A percentile compares a stretch with the other conserved stretches of the same genome.
phyloP scores from a whole-genome alignment of 2,888 invertebrate genomes.

The Eudasyphora cyanicolor region DNA sequence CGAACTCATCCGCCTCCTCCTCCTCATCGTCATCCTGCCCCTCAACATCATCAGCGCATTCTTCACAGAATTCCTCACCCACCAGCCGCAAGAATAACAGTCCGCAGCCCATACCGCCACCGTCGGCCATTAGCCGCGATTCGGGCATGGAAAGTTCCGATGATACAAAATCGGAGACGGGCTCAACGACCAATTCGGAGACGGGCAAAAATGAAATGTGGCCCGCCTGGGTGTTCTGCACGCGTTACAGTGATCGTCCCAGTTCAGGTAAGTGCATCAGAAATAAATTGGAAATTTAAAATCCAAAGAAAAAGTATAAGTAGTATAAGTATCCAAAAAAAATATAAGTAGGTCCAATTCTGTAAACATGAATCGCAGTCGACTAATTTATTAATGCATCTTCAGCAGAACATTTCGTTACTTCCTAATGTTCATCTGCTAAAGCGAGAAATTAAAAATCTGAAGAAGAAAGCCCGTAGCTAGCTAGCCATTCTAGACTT shows the following conservation, averaged over 20 bases:
- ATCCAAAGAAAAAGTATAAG: too few species aligned
- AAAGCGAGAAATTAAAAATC: too few species aligned
- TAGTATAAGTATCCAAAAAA: too few species aligned
- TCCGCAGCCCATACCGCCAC: conserved; percentile 78
- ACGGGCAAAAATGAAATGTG: conserved; percentile 83
- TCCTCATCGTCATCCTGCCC: conserved; percentile 69
- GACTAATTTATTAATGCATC: too few species aligned
- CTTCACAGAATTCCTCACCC: conserved; percentile 73
- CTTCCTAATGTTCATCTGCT: too few species aligned
- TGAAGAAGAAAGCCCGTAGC: too few species aligned
- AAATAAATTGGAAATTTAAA: too few species aligned
- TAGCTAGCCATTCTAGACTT: too few species aligned
- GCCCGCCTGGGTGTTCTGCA: conserved; percentile 99
- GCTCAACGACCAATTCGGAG: conserved; percentile 77
- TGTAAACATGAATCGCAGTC: too few species aligned
- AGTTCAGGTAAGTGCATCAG: conserved; percentile 94
- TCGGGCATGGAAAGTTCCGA: conserved; percentile 80
- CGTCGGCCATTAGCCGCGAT: conserved; percentile 78
- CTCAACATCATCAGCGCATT: conserved; percentile 71
- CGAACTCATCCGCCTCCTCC: conserved; percentile 68
- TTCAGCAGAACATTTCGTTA: too few species aligned
- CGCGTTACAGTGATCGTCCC: conserved; percentile 94
- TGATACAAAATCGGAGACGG: conserved; percentile 79
- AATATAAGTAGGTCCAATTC: too few species aligned
- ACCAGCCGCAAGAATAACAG: conserved; percentile 73